A percentile compares a stretch with the other conserved stretches of the same genome.
Conservation (phyloP, 1,140 invertebrate species). For the Bombus balteatus region DNA sequence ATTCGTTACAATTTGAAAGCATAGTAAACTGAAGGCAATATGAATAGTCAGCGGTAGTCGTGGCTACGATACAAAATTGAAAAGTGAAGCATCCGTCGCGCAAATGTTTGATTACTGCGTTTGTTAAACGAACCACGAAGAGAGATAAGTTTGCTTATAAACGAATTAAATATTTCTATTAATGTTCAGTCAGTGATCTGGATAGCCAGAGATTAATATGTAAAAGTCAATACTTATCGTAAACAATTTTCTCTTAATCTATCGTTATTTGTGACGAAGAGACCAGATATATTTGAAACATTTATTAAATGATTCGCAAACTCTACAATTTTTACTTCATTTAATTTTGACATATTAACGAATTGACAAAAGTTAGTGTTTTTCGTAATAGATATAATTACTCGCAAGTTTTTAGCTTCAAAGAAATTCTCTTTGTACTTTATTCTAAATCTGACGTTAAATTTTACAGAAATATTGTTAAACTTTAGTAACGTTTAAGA, state of each 20-base stretch:
- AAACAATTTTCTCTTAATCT: not conserved
- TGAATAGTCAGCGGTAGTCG: not conserved
- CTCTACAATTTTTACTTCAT: not conserved
- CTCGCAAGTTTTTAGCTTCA: too few species aligned
- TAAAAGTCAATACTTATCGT: too few species aligned
- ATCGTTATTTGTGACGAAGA: not conserved
- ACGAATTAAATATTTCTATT: not conserved
- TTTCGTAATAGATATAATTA: too few species aligned
- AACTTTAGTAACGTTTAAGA: too few species aligned
- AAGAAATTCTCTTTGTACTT: not conserved
- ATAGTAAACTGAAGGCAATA: not conserved
- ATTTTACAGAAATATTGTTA: too few species aligned
- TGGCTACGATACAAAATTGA: not conserved
- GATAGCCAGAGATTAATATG: not conserved
- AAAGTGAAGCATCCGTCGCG: not conserved
- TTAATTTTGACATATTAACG: not conserved
- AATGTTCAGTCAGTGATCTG: not conserved
- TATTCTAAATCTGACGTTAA: not conserved
- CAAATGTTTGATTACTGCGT: not conserved
- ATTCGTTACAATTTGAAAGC: not conserved
- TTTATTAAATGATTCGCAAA: not conserved
- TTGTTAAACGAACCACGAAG: conserved; percentile 13
- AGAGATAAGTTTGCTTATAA: conserved; percentile 17
- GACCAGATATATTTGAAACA: too few species aligned
- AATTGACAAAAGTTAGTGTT: too few species aligned